Evolutionary conservation across 2,888 invertebrate genomes (phyloP), one percentile per base, ranked within the genome.

Genomic region (Schizaphis graminum): DNA sequence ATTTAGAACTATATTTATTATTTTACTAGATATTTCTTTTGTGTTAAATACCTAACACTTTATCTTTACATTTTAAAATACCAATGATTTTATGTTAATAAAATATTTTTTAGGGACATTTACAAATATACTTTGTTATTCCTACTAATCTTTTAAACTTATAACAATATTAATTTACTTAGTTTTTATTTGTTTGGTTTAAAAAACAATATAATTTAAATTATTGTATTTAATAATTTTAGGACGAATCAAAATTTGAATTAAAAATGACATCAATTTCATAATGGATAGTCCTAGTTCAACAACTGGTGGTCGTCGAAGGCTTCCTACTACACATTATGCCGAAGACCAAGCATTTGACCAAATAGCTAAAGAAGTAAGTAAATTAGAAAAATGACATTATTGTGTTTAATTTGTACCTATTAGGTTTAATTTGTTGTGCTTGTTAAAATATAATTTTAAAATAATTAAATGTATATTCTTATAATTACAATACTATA

Each of bases 301-400:
- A 87, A 95, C 94, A 77, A 97, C 96, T 97, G 98, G 96, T 97
- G 98, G 96, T 97, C 98, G 96, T 97, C 97, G 96, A 97, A 96
- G 96, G 94, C 96, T 96, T 94, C 98, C 96, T 96, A 97, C 97
- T 95, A 98, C 98, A 96, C 98, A 98, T 95, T 98, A 98, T 92
- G 99, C 99, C n/a, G 99, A 99, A 96, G 99, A 99, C 96, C 98
- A 99, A 96, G 99, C 99, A 91, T 97, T 99, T 94, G 99, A 99
- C 96, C 98, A 98, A 96, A 99, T 99, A 95, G 99, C 99, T 92
- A 98, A 98, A 97, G 99, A 99, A 98, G 99, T 99, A 97, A 96
- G 96, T 95, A 84, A 56, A 86, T 41, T 26, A 57, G 5, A 57
- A 41, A 41, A 35, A 35, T 67, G 0, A 41, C 35, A 35, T 35